Evolutionary conservation across 1,140 invertebrate genomes (phyloP).

Genomic region (Nylanderia fulva): DNA sequence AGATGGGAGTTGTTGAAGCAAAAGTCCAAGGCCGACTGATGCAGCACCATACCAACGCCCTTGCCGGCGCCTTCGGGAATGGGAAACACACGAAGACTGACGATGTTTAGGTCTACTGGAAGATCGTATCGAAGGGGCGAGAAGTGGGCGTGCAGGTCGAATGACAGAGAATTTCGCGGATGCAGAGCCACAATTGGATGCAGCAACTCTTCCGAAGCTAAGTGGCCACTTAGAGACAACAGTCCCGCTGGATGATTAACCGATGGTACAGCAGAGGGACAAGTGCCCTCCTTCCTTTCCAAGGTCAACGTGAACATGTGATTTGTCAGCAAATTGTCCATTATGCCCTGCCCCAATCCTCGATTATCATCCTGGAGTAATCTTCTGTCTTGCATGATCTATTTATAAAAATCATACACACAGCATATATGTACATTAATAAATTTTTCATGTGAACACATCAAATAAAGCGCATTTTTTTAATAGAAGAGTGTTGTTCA

Average conservation of each 20-base stretch:
- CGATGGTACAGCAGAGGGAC: slow-evolving; percentile 79
- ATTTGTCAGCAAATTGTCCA: slow-evolving; percentile 94
- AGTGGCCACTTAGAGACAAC: slow-evolving; percentile 88
- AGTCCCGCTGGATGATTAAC: slow-evolving; percentile 87
- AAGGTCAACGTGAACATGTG: slow-evolving; percentile 92
- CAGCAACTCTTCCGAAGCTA: slow-evolving; percentile 89
- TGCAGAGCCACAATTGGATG: slow-evolving; percentile 89
- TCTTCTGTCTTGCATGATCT: slow-evolving; percentile 97
- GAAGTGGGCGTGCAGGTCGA: slow-evolving; percentile 86
- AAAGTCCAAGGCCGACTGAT: slow-evolving; percentile 87
- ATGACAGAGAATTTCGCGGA: slow-evolving; percentile 80
- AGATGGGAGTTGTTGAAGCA: slow-evolving; percentile 82
- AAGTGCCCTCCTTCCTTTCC: slow-evolving; percentile 87
- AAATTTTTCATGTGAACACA: not conserved
- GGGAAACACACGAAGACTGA: slow-evolving; percentile 79
- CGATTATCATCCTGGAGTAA: slow-evolving; percentile 97
- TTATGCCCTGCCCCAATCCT: slow-evolving; percentile 95
- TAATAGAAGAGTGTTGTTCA: not conserved
- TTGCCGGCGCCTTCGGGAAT: slow-evolving; percentile 82
- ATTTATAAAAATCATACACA: slow-evolving; percentile 32
- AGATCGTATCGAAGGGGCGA: slow-evolving; percentile 84
- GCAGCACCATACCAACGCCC: slow-evolving; percentile 86
- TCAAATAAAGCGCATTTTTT: not conserved
- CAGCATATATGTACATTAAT: not conserved
- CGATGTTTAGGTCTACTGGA: slow-evolving; percentile 81